Evolutionary conservation across 2,888 invertebrate genomes (phyloP).

Genomic region (Nomada hirtipes): DNA sequence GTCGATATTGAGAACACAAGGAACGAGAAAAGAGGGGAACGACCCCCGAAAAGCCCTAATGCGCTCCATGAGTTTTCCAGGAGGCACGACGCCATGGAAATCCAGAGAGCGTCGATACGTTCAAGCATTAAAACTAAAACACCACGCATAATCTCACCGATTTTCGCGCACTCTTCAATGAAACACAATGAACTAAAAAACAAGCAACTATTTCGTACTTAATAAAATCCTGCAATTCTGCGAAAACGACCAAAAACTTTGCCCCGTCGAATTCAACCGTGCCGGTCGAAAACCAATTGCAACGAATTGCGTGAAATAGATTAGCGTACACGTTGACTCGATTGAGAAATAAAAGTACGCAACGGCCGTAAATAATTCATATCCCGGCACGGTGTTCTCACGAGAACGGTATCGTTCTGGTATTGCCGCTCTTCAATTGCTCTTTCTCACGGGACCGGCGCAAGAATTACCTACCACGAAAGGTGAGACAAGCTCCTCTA

Average conservation of each 20-base stretch:
- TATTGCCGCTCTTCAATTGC: conserved; percentile 34
- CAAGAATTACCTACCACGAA: conserved; percentile 23
- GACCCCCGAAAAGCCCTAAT: conserved; percentile 67
- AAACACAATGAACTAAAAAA: too few relatives aligned
- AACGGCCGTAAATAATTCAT: conserved; percentile 26
- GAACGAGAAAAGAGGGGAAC: conserved; percentile 63
- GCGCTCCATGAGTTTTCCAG: conserved; percentile 68
- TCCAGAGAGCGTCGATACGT: conserved; percentile 30
- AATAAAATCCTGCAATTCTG: not conserved
- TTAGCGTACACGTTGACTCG: not conserved
- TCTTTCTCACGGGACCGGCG: conserved; percentile 54
- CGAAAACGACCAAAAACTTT: too few relatives aligned
- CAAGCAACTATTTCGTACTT: too few relatives aligned
- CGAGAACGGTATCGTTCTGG: conserved; percentile 22
- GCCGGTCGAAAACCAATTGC: too few relatives aligned
- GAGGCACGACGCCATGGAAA: conserved; percentile 51
- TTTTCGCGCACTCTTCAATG: not conserved
- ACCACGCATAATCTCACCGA: not conserved
- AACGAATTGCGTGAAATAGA: too few relatives aligned
- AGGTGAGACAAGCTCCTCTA: conserved; percentile 26
- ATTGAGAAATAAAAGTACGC: not conserved
- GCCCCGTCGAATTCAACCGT: too few relatives aligned
- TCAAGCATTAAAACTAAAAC: not conserved
- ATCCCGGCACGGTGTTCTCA: conserved; percentile 26
- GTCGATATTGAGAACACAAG: conserved; percentile 70